Evolutionary conservation across 2,888 invertebrate species (phyloP).

Genomic region (Nezara viridula): DNA sequence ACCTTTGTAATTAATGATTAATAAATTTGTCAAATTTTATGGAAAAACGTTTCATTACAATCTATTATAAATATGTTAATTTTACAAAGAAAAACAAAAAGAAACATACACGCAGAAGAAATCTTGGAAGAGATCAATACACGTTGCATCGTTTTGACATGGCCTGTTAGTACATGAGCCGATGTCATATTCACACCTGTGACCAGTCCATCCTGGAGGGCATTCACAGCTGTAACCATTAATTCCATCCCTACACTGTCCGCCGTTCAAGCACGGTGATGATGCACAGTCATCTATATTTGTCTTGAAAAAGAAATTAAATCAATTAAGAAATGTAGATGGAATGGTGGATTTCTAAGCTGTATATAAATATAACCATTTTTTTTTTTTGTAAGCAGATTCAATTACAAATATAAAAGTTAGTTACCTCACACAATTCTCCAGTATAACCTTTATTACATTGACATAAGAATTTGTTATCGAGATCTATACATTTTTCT

Average conservation of each 20-base stretch:
- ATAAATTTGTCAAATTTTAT: too few relatives aligned
- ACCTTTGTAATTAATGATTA: too few relatives aligned
- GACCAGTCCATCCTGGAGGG: slow-evolving; percentile 88
- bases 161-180: slow-evolving; percentile 89
- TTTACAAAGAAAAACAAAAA: neutral
- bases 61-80: neutral
- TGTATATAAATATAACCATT: neutral
- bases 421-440: slow-evolving; percentile 69
- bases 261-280: slow-evolving; percentile 90
- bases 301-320: slow-evolving; percentile 67
- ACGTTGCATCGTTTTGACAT: slow-evolving; percentile 92
- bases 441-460: slow-evolving; percentile 93
- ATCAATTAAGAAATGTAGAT: neutral
- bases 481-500: slow-evolving; percentile 88
- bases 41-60: neutral
- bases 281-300: slow-evolving; percentile 91
- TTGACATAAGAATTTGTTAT: slow-evolving; percentile 88
- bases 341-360: neutral
- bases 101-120: slow-evolving; percentile 88
- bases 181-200: slow-evolving; percentile 87
- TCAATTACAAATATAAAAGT: slow-evolving; percentile 6
- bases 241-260: slow-evolving; percentile 87
- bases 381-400: neutral
- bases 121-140: slow-evolving; percentile 92
- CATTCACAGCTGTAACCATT: slow-evolving; percentile 88